These are phyloP conservation scores for Leptinotarsa lineolata DNA, from an alignment of 1,140 invertebrate species.

Conservation along the genomic window DNA sequence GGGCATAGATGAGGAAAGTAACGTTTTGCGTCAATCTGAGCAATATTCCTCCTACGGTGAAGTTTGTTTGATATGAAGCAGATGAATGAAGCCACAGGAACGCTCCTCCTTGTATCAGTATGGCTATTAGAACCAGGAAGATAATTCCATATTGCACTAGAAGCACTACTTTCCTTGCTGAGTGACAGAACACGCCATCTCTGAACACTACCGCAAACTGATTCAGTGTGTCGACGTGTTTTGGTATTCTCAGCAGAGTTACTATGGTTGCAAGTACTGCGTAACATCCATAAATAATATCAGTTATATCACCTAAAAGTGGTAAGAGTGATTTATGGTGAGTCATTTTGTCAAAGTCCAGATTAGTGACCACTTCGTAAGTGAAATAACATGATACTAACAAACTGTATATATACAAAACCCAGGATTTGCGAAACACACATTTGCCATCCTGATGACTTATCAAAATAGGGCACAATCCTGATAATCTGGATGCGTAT, in stretches of 20 bases:
- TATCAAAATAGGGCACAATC: slow-evolving; percentile 43
- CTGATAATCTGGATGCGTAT: slow-evolving; percentile 36
- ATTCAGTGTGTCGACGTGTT: slow-evolving; percentile 42
- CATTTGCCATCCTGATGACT: slow-evolving; percentile 37
- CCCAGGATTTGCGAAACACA: slow-evolving; percentile 34
- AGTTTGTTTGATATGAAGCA: slow-evolving; percentile 34
- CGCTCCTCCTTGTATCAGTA: slow-evolving; percentile 19
- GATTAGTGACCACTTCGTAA: slow-evolving; percentile 30
- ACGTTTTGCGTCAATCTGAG: slow-evolving; percentile 39
- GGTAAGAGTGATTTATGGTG: slow-evolving; percentile 41
- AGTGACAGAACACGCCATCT: slow-evolving; percentile 44
- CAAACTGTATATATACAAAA: slow-evolving; percentile 39
- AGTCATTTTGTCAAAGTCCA: slow-evolving; percentile 39
- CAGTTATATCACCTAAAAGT: slow-evolving; percentile 43
- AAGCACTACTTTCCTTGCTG: slow-evolving; percentile 29
- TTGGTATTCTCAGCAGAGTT: slow-evolving; percentile 36
- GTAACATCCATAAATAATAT: slow-evolving; percentile 43
- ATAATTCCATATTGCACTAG: slow-evolving; percentile 37
- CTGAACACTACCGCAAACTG: slow-evolving; percentile 33
- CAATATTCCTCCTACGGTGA: slow-evolving; percentile 38
- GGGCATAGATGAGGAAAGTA: slow-evolving; percentile 40
- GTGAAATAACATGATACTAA: slow-evolving; percentile 28
- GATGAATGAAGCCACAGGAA: slow-evolving; percentile 41
- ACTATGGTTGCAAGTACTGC: slow-evolving; percentile 33
- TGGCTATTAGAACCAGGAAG: slow-evolving; percentile 17